Evolutionary conservation across 2,113 vertebrate species (phyloP).

Genomic region (Cygnus atratus): DNA sequence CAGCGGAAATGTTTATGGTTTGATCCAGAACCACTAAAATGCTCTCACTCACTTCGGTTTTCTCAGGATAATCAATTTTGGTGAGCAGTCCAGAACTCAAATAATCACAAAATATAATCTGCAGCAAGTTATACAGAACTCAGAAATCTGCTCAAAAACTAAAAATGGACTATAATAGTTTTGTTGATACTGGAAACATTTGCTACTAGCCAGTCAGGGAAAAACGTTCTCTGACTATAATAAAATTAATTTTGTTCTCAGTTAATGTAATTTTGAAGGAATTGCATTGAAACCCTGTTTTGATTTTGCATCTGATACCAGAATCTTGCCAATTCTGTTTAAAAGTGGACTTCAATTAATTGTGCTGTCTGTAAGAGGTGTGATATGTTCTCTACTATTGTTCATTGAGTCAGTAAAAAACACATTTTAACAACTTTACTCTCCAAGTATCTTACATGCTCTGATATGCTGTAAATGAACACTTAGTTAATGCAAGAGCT

Average conservation of each 20-base stretch:
- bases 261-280: neutral
- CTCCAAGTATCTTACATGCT: neutral
- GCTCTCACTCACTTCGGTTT: neutral
- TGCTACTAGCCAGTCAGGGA: neutral
- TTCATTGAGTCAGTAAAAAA: neutral
- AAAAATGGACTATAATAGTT: neutral
- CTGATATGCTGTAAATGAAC: neutral
- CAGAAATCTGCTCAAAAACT: neutral
- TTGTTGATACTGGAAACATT: neutral
- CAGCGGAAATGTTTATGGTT: accelerated
- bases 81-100: neutral
- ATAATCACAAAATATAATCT: neutral
- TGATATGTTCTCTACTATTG: neutral
- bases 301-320: neutral
- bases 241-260: neutral
- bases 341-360: neutral
- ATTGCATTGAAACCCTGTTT: neutral
- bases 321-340: neutral
- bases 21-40: neutral
- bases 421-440: accelerated
- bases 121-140: neutral
- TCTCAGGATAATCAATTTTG: neutral
- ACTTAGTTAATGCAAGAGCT: neutral
- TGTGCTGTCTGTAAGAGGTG: neutral
- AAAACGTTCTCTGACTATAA: neutral